Conservation (phyloP, 2,888 invertebrate genomes). For the Euplagia quadripunctaria region DNA sequence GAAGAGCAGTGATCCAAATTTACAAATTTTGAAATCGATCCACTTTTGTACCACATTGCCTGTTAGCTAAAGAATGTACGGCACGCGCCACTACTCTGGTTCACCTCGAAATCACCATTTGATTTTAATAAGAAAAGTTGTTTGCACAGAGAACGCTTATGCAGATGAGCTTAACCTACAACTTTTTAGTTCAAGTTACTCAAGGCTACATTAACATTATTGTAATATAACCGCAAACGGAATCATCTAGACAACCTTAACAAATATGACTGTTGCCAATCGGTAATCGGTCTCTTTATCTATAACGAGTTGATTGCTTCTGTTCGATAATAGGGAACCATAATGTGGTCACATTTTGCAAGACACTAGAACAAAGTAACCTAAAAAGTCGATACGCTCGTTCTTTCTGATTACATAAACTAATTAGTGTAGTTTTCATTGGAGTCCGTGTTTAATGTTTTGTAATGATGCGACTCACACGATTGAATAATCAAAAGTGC, state of each 20-base stretch:
- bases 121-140: constrained; percentile 72
- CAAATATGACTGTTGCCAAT: constrained; percentile 18
- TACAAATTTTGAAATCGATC: constrained; percentile 41
- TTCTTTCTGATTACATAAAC: constrained; percentile 57
- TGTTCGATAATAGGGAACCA: constrained; percentile 20
- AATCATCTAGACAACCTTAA: background rate
- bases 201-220: constrained; percentile 35
- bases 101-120: constrained; percentile 69
- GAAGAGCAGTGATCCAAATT: constrained; percentile 43
- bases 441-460: constrained; percentile 51
- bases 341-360: constrained; percentile 35
- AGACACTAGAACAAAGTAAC: constrained; percentile 45
- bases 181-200: constrained; percentile 39
- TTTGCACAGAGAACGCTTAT: constrained; percentile 56
- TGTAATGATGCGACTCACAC: constrained; percentile 41
- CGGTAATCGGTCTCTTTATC: constrained; percentile 30
- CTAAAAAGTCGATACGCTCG: constrained; percentile 47
- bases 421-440: constrained; percentile 62
- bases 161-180: constrained; percentile 59
- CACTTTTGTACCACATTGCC: constrained; percentile 39
- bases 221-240: constrained; percentile 10
- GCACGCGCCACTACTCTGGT: constrained; percentile 60
- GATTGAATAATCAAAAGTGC: constrained; percentile 43
- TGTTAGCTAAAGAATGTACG: constrained; percentile 56
- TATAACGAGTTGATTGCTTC: constrained; percentile 27